Conservation (phyloP, 37 sponge, comb jelly and placozoan genomes). For the Ianthella basta region DNA sequence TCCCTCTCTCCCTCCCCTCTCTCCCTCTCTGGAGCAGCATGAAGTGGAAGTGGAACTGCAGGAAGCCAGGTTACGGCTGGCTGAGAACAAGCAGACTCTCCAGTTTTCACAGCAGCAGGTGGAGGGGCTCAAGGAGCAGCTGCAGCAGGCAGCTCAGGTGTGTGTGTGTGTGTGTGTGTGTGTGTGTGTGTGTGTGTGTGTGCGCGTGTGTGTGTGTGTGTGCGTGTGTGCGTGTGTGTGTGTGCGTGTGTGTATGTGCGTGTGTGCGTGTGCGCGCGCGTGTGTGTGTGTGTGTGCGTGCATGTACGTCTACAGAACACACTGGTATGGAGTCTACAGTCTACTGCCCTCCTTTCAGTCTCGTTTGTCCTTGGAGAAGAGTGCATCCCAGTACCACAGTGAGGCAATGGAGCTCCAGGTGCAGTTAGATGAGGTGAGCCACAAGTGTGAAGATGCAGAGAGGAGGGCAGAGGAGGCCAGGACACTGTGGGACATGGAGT, state of each 20-base stretch:
- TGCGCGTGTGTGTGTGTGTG: conserved; percentile 14
- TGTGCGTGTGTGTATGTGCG: no score
- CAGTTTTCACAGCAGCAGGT: background rate
- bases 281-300: no score
- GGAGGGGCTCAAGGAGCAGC: background rate
- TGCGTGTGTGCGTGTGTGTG: background rate
- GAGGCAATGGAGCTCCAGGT: conserved; percentile 17
- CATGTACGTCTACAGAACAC: no score
- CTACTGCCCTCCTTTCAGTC: conserved; percentile 13
- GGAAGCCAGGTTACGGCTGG: background rate
- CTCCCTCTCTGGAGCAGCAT: background rate
- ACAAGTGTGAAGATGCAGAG: background rate
- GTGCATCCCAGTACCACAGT: background rate
- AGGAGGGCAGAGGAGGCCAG: conserved; percentile 44
- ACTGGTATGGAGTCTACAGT: conserved; percentile 12
- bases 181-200: conserved; percentile 25
- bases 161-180: conserved; percentile 8
- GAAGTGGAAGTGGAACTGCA: background rate
- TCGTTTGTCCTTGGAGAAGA: conserved; percentile 13
- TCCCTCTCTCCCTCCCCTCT: no score
- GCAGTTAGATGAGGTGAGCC: background rate
- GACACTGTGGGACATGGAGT: conserved; percentile 79
- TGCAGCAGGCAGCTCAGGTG: background rate
- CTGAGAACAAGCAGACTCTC: background rate
- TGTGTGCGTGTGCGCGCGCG: no score